Percentiles rank a stretch among this genome's conserved stretches.
Conservation (phyloP, 2,888 invertebrate species). For the Heliconius ethilla region DNA sequence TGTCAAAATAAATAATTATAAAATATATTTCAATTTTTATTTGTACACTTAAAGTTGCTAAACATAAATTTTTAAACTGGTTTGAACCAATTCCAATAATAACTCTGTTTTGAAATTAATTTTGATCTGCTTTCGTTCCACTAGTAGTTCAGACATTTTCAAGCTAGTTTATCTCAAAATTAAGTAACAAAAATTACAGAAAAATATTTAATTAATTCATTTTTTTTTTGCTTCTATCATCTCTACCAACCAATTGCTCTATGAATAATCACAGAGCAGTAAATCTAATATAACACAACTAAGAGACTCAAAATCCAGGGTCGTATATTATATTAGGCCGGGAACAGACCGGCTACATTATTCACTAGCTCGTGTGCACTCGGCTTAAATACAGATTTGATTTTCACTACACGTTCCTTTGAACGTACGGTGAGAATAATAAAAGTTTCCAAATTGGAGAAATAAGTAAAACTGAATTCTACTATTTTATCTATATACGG, state of each 20-base stretch:
- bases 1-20: too few relatives aligned
- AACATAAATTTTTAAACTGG: too few relatives aligned
- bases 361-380: conserved; percentile 52
- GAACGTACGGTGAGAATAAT: conserved; percentile 39
- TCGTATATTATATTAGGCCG: conserved; percentile 68
- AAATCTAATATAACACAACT: conserved; percentile 76
- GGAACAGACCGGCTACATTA: conserved; percentile 55
- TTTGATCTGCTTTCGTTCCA: neutral
- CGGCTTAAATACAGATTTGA: conserved; percentile 53
- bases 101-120: neutral
- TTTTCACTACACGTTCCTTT: conserved; percentile 44
- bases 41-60: too few relatives aligned
- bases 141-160: neutral
- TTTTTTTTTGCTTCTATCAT: neutral
- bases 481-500: neutral
- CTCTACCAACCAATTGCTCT: conserved; percentile 50
- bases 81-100: too few relatives aligned
- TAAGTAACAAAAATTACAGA: neutral
- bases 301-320: conserved; percentile 66
- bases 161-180: neutral
- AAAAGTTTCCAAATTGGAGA: conserved; percentile 30
- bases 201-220: neutral
- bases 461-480: conserved; percentile 16
- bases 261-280: conserved; percentile 71
- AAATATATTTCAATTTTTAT: too few relatives aligned